These are phyloP conservation scores for Bufotes viridis DNA, from an alignment of 2,797 vertebrate species.

Conservation along the genomic window DNA sequence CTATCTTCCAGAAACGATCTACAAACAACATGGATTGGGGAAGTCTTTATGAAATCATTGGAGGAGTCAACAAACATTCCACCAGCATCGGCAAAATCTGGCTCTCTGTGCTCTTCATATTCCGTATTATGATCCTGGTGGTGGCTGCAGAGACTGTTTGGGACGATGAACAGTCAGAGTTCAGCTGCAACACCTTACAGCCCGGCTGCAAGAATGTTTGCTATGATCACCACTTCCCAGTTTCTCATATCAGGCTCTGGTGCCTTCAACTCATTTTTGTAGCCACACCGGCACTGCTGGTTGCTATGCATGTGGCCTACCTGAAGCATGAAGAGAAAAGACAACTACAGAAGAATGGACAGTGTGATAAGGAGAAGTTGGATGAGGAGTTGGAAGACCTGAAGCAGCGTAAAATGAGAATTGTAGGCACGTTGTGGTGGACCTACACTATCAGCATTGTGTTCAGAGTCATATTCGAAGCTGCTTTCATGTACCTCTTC, in stretches of 20 bases:
- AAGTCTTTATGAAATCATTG: slow-evolving; percentile 83
- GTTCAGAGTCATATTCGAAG: slow-evolving; percentile 91
- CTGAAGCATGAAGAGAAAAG: slow-evolving; percentile 82
- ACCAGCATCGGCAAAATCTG: slow-evolving; percentile 97
- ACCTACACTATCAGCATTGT: slow-evolving; percentile 94
- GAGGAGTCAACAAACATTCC: slow-evolving; percentile 95
- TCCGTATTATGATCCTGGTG: slow-evolving; percentile 95
- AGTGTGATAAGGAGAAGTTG: slow-evolving; percentile 72
- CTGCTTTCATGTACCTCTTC: slow-evolving; percentile 90
- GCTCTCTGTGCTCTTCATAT: slow-evolving; percentile 97
- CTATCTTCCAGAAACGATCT: slow-evolving; percentile 59
- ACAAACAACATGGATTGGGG: slow-evolving; percentile 86
- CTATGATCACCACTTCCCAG: slow-evolving; percentile 95
- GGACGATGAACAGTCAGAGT: slow-evolving; percentile 95
- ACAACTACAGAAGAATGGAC: slow-evolving; percentile 73
- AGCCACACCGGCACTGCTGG: slow-evolving; percentile 91
- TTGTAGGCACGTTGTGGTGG: slow-evolving; percentile 93
- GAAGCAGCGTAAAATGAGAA: slow-evolving; percentile 82
- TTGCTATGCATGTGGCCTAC: slow-evolving; percentile 95
- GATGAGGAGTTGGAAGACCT: no score
- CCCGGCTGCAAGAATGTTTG: slow-evolving; percentile 97
- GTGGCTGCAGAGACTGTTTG: slow-evolving; percentile 95
- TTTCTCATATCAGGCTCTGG: slow-evolving; percentile 97
- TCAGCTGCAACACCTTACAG: slow-evolving; percentile 94
- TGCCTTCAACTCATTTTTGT: slow-evolving; percentile 98